phyloP scores from a whole-genome alignment of 2,113 vertebrate genomes.

The Hepsetus odoe region DNA sequence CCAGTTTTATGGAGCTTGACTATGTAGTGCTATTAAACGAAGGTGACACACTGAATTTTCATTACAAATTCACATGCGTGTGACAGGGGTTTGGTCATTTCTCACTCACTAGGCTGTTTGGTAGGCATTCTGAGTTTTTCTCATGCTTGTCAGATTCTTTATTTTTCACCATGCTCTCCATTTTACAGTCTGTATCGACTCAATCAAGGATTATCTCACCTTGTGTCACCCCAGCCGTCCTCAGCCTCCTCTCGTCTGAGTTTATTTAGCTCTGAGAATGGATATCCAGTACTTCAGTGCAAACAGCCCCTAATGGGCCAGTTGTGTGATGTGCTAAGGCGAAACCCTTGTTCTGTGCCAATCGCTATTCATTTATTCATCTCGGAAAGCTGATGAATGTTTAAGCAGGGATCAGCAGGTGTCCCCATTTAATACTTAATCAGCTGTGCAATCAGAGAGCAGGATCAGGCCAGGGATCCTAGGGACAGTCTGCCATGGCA shows the following conservation, averaged over 20 bases:
- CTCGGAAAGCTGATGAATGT: constrained; percentile 75
- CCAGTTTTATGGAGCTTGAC: constrained; percentile 12
- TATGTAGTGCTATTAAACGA: constrained; percentile 12
- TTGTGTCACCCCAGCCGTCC: neutral
- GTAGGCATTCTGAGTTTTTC: no score
- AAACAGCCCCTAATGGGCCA: constrained; percentile 22
- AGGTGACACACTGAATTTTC: neutral
- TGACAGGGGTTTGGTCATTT: neutral
- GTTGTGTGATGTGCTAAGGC: neutral
- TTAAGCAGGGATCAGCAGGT: constrained; percentile 70
- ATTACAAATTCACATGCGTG: neutral
- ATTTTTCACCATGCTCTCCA: no score
- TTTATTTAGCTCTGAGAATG: constrained; percentile 14
- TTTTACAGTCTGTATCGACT: neutral
- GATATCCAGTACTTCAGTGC: neutral
- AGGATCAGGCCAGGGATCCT: constrained; percentile 14
- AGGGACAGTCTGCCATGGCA: neutral
- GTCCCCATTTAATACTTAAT: constrained; percentile 77
- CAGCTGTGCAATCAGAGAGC: constrained; percentile 65
- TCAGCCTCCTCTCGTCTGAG: neutral
- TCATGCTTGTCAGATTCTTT: no score
- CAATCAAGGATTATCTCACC: neutral
- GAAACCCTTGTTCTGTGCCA: constrained; percentile 58
- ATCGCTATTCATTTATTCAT: constrained; percentile 78
- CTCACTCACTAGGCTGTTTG: no score